Conservation (phyloP, 2,888 invertebrate species). For the Smittia sp. region DNA sequence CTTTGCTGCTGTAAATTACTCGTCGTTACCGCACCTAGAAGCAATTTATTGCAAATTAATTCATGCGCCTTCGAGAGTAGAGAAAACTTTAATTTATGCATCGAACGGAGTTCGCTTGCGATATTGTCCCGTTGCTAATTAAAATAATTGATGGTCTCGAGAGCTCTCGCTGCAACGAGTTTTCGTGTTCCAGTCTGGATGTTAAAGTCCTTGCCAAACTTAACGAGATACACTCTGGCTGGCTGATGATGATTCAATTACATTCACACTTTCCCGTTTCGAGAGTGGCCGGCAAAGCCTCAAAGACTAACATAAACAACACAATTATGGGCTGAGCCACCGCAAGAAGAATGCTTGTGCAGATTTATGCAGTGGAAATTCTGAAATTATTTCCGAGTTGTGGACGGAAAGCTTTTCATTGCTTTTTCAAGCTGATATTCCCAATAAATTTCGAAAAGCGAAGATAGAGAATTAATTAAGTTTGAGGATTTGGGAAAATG, state of each 20-base stretch:
- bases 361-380: slow-evolving; percentile 12
- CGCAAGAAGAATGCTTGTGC: neutral
- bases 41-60: slow-evolving; percentile 12
- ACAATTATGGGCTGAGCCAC: slow-evolving; percentile 7
- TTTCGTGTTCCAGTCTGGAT: neutral
- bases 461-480: neutral
- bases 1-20: neutral
- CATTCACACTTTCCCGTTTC: neutral
- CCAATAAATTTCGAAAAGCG: neutral
- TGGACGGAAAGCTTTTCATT: neutral
- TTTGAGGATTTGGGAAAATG: neutral
- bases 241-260: neutral
- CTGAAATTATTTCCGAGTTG: slow-evolving; percentile 20
- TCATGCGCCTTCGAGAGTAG: neutral
- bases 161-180: neutral
- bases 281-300: neutral
- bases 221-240: neutral
- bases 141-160: neutral
- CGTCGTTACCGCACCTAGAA: neutral
- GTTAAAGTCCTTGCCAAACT: neutral
- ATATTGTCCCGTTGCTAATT: slow-evolving; percentile 4
- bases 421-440: neutral
- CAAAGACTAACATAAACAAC: neutral
- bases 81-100: slow-evolving; percentile 4
- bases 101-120: neutral